Conservation (phyloP, 1,140 invertebrate genomes). For the Sarcophaga peregrina region DNA sequence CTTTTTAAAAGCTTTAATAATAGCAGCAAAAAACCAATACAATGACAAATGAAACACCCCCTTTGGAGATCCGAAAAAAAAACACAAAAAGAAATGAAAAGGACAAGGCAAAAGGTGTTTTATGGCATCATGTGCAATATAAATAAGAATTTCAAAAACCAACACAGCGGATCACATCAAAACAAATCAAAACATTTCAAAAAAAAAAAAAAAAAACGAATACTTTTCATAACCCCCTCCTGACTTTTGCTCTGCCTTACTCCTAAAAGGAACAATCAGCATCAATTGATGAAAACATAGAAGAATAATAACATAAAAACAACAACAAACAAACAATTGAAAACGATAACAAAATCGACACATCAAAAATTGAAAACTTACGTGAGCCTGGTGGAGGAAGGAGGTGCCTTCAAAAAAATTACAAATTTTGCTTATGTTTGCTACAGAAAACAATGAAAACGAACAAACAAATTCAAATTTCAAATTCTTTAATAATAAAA, state of each 20-base stretch:
- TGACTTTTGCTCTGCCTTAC: no score
- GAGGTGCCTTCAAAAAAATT: neutral
- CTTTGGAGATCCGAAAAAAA: neutral
- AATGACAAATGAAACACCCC: neutral
- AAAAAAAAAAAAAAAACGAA: neutral
- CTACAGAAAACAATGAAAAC: no score
- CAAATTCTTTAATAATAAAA: neutral
- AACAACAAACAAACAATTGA: neutral
- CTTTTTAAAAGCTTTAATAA: neutral
- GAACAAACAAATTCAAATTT: no score
- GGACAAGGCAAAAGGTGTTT: neutral
- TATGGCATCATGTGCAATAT: slow-evolving; percentile 14
- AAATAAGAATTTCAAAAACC: slow-evolving; percentile 17
- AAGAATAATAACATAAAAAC: neutral
- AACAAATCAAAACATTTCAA: slow-evolving; percentile 9
- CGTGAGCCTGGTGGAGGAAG: slow-evolving; percentile 1
- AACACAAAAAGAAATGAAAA: neutral
- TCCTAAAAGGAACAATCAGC: neutral
- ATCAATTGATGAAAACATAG: neutral
- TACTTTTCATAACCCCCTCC: neutral
- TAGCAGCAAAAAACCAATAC: neutral
- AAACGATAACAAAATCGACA: slow-evolving; percentile 19
- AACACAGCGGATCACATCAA: neutral
- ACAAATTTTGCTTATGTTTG: no score
- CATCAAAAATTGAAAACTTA: slow-evolving; percentile 25